These are phyloP conservation scores for Lepus oiostolus DNA, from an alignment of 2,797 vertebrate genomes.

Conservation along the genomic window DNA sequence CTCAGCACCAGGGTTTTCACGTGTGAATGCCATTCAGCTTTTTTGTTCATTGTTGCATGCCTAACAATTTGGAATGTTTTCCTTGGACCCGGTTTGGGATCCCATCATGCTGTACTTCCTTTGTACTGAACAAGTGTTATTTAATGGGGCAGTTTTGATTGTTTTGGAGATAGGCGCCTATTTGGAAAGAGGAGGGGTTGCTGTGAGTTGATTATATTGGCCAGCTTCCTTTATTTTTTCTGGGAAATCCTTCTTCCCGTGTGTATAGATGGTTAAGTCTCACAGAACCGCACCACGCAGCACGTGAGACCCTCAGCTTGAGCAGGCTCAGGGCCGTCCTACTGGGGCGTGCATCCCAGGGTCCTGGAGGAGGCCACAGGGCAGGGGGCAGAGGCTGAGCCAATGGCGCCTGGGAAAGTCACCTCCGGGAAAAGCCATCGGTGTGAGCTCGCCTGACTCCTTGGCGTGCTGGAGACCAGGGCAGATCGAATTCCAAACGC, in stretches of 20 bases:
- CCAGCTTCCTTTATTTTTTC: constrained; percentile 83
- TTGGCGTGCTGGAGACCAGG: neutral
- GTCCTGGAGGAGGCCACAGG: neutral
- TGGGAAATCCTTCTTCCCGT: constrained; percentile 81
- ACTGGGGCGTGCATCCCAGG: neutral
- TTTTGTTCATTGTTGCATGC: constrained; percentile 77
- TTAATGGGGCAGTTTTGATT: constrained; percentile 85
- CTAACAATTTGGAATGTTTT: constrained; percentile 85
- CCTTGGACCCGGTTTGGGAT: constrained; percentile 77
- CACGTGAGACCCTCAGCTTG: neutral
- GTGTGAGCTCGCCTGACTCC: neutral
- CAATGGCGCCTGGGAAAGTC: neutral
- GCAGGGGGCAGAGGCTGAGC: neutral
- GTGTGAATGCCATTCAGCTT: constrained; percentile 73
- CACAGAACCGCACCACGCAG: constrained; percentile 19
- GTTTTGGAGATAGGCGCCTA: constrained; percentile 84
- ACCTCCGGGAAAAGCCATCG: neutral
- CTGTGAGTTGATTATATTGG: constrained; percentile 83
- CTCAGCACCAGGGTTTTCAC: neutral
- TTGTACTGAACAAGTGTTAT: constrained; percentile 81
- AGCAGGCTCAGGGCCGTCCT: fast-evolving
- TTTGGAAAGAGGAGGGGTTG: constrained; percentile 81
- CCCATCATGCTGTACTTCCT: constrained; percentile 85
- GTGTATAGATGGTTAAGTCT: constrained; percentile 73
- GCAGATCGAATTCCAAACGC: neutral